These are phyloP conservation scores for Pachliopta kotzebuea DNA, from an alignment of 2,888 invertebrate genomes.

Conservation along the genomic window DNA sequence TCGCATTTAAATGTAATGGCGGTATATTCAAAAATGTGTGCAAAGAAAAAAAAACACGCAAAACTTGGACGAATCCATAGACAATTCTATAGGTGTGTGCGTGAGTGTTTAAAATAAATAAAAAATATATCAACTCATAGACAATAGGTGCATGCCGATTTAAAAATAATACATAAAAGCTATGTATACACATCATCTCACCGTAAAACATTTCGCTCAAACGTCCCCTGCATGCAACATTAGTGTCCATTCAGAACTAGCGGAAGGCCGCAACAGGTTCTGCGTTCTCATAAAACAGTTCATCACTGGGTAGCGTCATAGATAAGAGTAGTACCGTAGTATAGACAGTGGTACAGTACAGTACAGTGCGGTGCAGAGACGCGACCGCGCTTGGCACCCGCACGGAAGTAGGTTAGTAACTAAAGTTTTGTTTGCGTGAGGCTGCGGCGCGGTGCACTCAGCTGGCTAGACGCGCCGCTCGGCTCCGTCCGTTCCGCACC, in stretches of 20 bases:
- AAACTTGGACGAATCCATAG: slow-evolving; percentile 15
- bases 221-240: slow-evolving; percentile 58
- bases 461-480: slow-evolving; percentile 52
- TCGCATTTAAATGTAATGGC: slow-evolving; percentile 2
- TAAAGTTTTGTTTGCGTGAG: slow-evolving; percentile 81
- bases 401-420: slow-evolving; percentile 81
- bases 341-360: slow-evolving; percentile 36
- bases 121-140: slow-evolving; percentile 51
- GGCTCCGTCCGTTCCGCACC: slow-evolving; percentile 45
- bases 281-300: slow-evolving; percentile 55
- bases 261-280: slow-evolving; percentile 48
- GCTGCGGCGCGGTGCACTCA: slow-evolving; percentile 71
- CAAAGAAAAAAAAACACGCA: not conserved
- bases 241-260: slow-evolving; percentile 65
- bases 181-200: slow-evolving; percentile 70
- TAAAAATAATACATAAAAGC: slow-evolving; percentile 57
- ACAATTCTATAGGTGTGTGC: slow-evolving; percentile 58
- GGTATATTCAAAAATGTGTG: slow-evolving; percentile 4
- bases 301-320: slow-evolving; percentile 69
- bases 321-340: slow-evolving; percentile 36
- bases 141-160: slow-evolving; percentile 66
- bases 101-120: slow-evolving; percentile 48
- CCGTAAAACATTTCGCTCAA: slow-evolving; percentile 77
- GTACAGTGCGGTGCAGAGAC: slow-evolving; percentile 42
- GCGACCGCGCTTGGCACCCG: slow-evolving; percentile 74